Conservation (phyloP, 2,113 vertebrate species). For the Eonycteris spelaea region DNA sequence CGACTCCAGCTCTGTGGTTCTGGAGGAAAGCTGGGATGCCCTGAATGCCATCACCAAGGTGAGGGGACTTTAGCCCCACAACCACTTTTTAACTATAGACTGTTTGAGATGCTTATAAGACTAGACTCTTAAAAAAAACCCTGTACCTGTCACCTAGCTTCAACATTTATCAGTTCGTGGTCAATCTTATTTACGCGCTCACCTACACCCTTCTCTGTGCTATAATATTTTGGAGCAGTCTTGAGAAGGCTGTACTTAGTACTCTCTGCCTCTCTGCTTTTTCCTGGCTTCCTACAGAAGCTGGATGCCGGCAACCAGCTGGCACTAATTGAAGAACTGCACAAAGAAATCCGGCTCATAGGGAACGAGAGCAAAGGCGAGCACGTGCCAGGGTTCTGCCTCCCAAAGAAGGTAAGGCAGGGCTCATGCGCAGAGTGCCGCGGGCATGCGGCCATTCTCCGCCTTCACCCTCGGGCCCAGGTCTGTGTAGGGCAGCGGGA, state of each 20-base stretch:
- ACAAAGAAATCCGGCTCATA: conserved; percentile 92
- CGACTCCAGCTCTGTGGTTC: conserved; percentile 90
- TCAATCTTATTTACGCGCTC: neutral
- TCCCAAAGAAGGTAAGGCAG: conserved; percentile 94
- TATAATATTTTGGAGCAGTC: neutral
- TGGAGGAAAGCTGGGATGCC: conserved; percentile 97
- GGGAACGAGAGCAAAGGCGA: conserved; percentile 92
- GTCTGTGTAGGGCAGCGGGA: neutral
- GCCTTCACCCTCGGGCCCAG: rapidly evolving
- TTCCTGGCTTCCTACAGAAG: conserved; percentile 83
- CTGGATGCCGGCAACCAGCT: conserved; percentile 96
- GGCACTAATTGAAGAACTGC: conserved; percentile 95
- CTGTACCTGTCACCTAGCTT: neutral
- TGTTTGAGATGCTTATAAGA: neutral
- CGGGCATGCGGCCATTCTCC: rapidly evolving
- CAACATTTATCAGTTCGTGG: rapidly evolving
- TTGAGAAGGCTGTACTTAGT: neutral
- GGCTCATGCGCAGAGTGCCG: rapidly evolving
- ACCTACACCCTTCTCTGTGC: neutral
- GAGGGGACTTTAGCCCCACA: conserved; percentile 8
- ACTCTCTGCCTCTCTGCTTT: conserved; percentile 10
- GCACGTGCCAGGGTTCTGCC: conserved; percentile 96
- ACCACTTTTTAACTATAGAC: neutral
- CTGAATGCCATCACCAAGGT: conserved; percentile 98
- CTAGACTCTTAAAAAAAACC: neutral